Evolutionary conservation across 2,113 vertebrate species (phyloP).

Genomic region (Tupaia tana): DNA sequence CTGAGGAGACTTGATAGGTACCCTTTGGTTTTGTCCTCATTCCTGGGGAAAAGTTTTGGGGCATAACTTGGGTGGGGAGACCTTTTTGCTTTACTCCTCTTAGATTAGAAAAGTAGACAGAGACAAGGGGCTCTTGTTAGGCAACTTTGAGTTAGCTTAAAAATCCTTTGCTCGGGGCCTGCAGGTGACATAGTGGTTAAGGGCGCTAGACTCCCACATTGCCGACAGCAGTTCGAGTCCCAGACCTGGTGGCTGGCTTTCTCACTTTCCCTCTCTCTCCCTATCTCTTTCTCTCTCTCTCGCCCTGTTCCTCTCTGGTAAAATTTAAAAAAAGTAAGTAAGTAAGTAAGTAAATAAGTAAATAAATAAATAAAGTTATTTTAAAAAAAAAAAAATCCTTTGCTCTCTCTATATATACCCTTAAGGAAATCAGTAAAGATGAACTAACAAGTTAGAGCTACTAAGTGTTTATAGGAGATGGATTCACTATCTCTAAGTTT

Average conservation of each 20-base stretch:
- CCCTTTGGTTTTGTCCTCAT: background rate
- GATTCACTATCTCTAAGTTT: background rate
- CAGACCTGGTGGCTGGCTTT: no score
- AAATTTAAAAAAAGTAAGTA: no score
- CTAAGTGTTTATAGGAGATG: background rate
- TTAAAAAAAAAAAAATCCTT: background rate
- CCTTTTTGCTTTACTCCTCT: background rate
- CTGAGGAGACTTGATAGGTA: background rate
- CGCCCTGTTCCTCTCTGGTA: no score
- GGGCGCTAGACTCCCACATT: no score
- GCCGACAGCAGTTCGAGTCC: no score
- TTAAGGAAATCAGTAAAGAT: background rate
- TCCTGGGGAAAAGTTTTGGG: background rate
- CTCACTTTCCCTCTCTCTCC: no score
- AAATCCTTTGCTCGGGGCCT: background rate
- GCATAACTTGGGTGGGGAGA: background rate
- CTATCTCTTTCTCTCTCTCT: no score
- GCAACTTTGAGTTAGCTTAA: background rate
- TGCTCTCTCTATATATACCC: background rate
- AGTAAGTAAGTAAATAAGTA: no score
- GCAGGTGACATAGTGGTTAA: no score
- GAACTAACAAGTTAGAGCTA: background rate
- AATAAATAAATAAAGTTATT: no score
- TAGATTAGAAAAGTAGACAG: background rate
- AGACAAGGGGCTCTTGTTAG: background rate